These are phyloP conservation scores for Lithobates sylvaticus DNA, from an alignment of 2,797 vertebrate genomes.

Conservation along the genomic window DNA sequence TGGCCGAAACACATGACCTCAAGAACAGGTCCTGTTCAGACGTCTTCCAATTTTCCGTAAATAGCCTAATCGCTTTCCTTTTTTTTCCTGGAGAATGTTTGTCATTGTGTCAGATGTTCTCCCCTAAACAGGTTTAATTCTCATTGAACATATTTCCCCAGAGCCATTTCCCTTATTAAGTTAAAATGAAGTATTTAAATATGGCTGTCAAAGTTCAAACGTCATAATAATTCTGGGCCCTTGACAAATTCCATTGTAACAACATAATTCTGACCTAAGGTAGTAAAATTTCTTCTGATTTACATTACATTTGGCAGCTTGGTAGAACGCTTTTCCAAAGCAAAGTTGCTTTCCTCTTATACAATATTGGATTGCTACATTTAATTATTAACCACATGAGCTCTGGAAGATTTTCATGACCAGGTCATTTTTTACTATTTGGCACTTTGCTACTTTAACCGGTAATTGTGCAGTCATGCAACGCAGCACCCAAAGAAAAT, in stretches of 20 bases:
- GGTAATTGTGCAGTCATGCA: too few species aligned
- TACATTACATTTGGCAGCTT: conserved; percentile 9
- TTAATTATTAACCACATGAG: too few species aligned
- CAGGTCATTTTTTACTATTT: too few species aligned
- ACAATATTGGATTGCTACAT: too few species aligned
- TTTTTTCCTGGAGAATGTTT: conserved; percentile 30
- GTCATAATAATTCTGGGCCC: conserved; percentile 39
- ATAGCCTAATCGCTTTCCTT: conserved; percentile 6
- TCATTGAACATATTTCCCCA: conserved; percentile 36
- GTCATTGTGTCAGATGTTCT: conserved; percentile 42
- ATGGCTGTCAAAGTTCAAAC: conserved; percentile 37
- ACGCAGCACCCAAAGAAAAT: too few species aligned
- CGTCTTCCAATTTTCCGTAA: background rate
- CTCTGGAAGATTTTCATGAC: too few species aligned
- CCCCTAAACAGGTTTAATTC: conserved; percentile 34
- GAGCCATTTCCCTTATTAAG: conserved; percentile 38
- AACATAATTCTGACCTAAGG: conserved; percentile 44
- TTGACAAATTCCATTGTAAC: conserved; percentile 48
- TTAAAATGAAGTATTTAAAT: conserved; percentile 51
- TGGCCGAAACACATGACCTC: background rate
- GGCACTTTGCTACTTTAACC: too few species aligned
- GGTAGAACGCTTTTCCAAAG: background rate
- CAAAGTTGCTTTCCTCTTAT: too few species aligned
- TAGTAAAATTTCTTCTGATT: conserved; percentile 20
- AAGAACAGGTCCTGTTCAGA: background rate